phyloP scores from a whole-genome alignment of 2,113 vertebrate species.

The Ifrita kowaldi region DNA sequence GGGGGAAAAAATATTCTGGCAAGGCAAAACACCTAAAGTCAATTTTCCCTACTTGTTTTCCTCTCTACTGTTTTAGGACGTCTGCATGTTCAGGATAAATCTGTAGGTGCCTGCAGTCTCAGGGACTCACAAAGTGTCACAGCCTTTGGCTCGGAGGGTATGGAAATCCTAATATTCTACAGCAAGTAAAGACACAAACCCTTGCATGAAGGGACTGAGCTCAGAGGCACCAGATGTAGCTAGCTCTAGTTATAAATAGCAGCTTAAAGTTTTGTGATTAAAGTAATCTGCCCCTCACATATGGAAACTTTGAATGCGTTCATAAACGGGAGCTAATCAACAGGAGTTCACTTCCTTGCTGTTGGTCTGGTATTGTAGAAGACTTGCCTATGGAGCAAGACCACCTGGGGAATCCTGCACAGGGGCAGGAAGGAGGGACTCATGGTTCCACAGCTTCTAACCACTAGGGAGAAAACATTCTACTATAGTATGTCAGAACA shows the following conservation, averaged over 20 bases:
- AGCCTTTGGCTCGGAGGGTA: not conserved
- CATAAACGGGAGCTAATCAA: not conserved
- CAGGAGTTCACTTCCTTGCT: not conserved
- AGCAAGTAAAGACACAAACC: not conserved
- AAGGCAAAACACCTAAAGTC: not conserved
- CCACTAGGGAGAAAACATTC: rapidly evolving
- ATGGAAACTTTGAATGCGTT: not conserved
- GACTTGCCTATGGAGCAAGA: not conserved
- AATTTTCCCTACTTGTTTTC: not conserved
- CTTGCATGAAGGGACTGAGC: not conserved
- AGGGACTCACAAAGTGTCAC: not conserved
- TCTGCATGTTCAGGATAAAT: not conserved
- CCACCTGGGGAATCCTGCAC: not conserved
- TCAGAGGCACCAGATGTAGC: not conserved
- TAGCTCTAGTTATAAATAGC: not conserved
- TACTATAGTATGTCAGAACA: not conserved
- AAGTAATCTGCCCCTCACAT: not conserved
- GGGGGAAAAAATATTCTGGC: not conserved
- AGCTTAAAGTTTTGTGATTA: not conserved
- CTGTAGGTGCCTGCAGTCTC: not conserved
- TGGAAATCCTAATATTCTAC: not conserved
- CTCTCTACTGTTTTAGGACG: not conserved
- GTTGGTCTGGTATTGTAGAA: not conserved
- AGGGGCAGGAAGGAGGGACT: not conserved
- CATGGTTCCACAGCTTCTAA: not conserved